Percentiles rank a stretch among this genome's conserved stretches.
phyloP scores from a whole-genome alignment of 2,888 invertebrate genomes.

The Chrysina gloriosa region DNA sequence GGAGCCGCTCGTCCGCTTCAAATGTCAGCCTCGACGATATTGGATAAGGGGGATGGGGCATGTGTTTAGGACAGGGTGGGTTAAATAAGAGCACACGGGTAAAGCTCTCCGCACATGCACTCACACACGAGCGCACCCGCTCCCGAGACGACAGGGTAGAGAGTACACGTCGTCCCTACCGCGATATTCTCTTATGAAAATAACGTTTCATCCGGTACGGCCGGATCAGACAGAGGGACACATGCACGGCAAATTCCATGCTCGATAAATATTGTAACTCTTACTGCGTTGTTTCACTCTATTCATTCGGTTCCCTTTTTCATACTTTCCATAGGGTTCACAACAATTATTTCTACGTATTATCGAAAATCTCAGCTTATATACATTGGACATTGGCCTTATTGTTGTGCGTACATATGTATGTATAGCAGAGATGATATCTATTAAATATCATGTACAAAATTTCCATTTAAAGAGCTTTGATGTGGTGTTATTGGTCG shows the following conservation, averaged over 20 bases:
- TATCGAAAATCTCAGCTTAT: background rate
- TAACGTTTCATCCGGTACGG: slow-evolving; percentile 27
- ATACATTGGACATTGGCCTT: too few relatives aligned
- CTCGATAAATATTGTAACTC: slow-evolving; percentile 27
- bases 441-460: too few relatives aligned
- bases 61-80: slow-evolving; percentile 50
- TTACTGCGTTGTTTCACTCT: slow-evolving; percentile 7
- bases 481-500: too few relatives aligned
- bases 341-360: background rate
- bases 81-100: slow-evolving; percentile 45
- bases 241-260: slow-evolving; percentile 10
- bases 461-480: too few relatives aligned
- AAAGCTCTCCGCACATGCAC: slow-evolving; percentile 31
- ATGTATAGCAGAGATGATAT: too few relatives aligned
- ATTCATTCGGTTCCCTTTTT: background rate
- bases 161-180: slow-evolving; percentile 13
- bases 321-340: background rate
- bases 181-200: slow-evolving; percentile 36
- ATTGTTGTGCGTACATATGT: too few relatives aligned
- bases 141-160: slow-evolving; percentile 3
- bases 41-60: slow-evolving; percentile 52
- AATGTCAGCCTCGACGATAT: slow-evolving; percentile 55
- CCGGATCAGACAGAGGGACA: slow-evolving; percentile 19
- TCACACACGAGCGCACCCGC: slow-evolving; percentile 14
- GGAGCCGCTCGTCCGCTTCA: slow-evolving; percentile 52